These are phyloP conservation scores for Podarcis raffonei DNA, from an alignment of 2,113 vertebrate genomes.

Conservation along the genomic window DNA sequence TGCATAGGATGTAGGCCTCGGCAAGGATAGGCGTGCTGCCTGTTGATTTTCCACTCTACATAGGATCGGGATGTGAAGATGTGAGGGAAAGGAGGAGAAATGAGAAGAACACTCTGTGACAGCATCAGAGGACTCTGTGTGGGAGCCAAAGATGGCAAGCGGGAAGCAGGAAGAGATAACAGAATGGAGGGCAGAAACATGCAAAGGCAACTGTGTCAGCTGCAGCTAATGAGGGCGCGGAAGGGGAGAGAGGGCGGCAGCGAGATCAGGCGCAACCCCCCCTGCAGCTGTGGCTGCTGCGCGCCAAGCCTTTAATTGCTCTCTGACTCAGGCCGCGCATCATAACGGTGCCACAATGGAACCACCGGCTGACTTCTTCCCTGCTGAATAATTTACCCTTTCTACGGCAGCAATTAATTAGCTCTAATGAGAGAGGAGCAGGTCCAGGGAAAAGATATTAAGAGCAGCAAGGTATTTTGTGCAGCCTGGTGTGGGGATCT, in stretches of 20 bases:
- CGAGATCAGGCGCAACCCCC: neutral
- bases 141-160: conserved; percentile 5
- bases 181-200: neutral
- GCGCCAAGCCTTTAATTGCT: neutral
- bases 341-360: conserved; percentile 21
- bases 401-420: neutral
- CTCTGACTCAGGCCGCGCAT: neutral
- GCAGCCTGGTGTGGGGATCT: neutral
- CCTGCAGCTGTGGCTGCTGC: neutral
- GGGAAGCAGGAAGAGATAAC: conserved; percentile 48
- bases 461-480: neutral
- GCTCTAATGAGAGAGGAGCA: neutral
- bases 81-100: neutral
- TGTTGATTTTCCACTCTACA: neutral
- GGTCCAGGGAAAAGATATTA: neutral
- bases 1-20: too few species aligned
- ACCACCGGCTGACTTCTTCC: neutral
- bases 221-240: conserved; percentile 7
- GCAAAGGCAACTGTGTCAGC: conserved; percentile 5
- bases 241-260: neutral
- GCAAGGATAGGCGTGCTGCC: neutral
- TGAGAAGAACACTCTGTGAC: neutral
- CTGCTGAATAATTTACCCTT: neutral
- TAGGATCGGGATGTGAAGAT: neutral
- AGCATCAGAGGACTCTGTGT: neutral